Base-by-base conservation (phyloP, 2,113 vertebrate genomes). In the Sinocyclocheilus anshuiensis region DNA sequence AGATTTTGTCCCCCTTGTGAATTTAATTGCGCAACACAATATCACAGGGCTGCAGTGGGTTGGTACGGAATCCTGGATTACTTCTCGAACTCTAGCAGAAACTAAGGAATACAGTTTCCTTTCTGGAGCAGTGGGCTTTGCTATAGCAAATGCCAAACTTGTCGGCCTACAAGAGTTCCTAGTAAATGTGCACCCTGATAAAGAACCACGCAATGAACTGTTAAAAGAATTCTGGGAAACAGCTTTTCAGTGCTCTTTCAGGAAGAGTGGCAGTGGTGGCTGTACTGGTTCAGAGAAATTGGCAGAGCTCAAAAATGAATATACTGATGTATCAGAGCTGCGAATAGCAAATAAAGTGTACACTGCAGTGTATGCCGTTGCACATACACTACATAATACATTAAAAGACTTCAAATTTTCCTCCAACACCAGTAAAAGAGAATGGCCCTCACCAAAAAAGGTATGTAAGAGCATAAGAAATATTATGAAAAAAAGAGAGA, bases 1-100 rank as follows among this genome's bases (percentile, higher is more conserved):
- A 2, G 94, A 95, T 65, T 93, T 95, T 91, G 67, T 92, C 1
- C 57, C 94, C 24, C 84, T 95, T 29, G 84, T 95, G 16, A 91
- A 95, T 2, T 93, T 95, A 84, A 87, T 92, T 59, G 36, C 93
- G 11, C 91, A 72, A 84, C 50, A 53, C 4, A 53, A 53, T 15
- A 53, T 53, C 13, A 53, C 50, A 53, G 50, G 50, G 1, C 50
- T 53, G 13, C 50, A 53, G 50, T 53, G 50, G 50, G 50, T 53
- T 53, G 50, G 50, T 53, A 53, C 50, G 4, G 50, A 53, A 53
- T 53, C 50, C 50, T 53, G 50, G 50, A 53, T 53, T 53, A 53
- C 50, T 53, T 80, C 83, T n/a, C 82, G 36, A 69, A 48, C 26
- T 22, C n/a, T 90, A 22, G 69, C 81, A 33, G 55, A 84, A 39